Percentiles rank a stretch among this genome's conserved stretches.
Conservation (phyloP, 1,140 invertebrate genomes). For the Drosophila carrolli region DNA sequence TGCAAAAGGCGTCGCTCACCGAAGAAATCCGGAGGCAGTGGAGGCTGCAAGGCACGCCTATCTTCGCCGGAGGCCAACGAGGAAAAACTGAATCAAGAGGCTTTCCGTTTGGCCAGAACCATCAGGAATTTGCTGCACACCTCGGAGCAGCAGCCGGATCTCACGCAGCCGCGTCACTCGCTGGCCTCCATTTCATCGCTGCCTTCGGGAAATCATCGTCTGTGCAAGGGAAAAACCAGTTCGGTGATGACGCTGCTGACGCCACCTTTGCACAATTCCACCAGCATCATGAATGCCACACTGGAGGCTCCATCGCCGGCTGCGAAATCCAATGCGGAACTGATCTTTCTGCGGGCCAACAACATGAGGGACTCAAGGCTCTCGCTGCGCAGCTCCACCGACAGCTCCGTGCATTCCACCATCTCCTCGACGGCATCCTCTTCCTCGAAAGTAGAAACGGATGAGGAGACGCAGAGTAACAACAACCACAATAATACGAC, state of each 20-base stretch:
- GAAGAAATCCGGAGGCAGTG: conserved; percentile 55
- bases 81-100: conserved; percentile 89
- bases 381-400: conserved; percentile 81
- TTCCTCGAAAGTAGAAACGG: conserved; percentile 80
- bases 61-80: conserved; percentile 85
- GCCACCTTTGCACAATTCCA: conserved; percentile 63
- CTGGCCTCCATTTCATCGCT: conserved; percentile 23
- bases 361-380: conserved; percentile 78
- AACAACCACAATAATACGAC: conserved; percentile 24
- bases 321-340: conserved; percentile 55
- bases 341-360: conserved; percentile 76
- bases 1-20: conserved; percentile 73
- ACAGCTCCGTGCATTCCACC: conserved; percentile 84
- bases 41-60: conserved; percentile 47
- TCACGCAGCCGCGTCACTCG: conserved; percentile 84
- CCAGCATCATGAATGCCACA: conserved; percentile 46
- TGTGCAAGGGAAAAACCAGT: conserved; percentile 55
- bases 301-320: conserved; percentile 30
- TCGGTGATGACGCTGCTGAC: conserved; percentile 51
- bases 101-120: conserved; percentile 88
- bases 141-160: conserved; percentile 86
- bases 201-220: conserved; percentile 44
- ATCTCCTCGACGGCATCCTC: conserved; percentile 78
- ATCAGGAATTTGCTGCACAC: conserved; percentile 88
- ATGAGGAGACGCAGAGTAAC: conserved; percentile 63